A percentile compares a stretch with the other conserved stretches of the same genome.
Evolutionary conservation across 2,797 vertebrate genomes (phyloP).

Genomic region (Arrhamphus sclerolepis): DNA sequence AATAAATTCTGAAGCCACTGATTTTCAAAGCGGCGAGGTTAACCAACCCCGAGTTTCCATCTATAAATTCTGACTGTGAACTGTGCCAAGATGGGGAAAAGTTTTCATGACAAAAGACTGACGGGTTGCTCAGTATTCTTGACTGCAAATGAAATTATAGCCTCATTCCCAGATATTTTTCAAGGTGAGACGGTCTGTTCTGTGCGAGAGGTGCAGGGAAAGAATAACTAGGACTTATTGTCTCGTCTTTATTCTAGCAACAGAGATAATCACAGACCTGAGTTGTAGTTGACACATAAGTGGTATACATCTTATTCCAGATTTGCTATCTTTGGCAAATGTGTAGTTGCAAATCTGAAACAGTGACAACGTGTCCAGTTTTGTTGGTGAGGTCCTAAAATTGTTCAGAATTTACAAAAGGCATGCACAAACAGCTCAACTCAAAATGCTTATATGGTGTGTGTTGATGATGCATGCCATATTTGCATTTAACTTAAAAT

Average conservation of each 20-base stretch:
- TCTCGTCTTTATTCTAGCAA: background rate
- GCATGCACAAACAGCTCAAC: too few relatives aligned
- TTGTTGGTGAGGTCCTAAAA: too few relatives aligned
- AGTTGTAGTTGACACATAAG: background rate
- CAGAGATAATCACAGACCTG: slow-evolving; percentile 2
- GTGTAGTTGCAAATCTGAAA: too few relatives aligned
- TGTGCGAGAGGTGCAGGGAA: background rate
- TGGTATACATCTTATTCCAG: too few relatives aligned
- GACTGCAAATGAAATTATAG: slow-evolving; percentile 18
- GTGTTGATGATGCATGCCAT: too few relatives aligned
- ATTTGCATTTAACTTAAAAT: too few relatives aligned
- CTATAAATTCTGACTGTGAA: slow-evolving; percentile 38
- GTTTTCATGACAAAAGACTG: slow-evolving; percentile 30
- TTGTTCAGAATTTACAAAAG: too few relatives aligned
- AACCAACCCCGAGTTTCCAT: slow-evolving; percentile 46
- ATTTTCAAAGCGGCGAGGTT: slow-evolving; percentile 48
- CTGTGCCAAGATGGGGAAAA: slow-evolving; percentile 26
- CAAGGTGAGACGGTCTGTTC: background rate
- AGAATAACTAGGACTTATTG: background rate
- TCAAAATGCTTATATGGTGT: too few relatives aligned
- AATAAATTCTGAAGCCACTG: slow-evolving; percentile 30
- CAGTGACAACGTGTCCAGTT: too few relatives aligned
- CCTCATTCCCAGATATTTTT: slow-evolving; percentile 1
- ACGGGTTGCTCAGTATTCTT: slow-evolving; percentile 16
- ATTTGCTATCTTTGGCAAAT: too few relatives aligned